Conservation (phyloP, 2,797 vertebrate genomes). For the Spinus olivaceus region DNA sequence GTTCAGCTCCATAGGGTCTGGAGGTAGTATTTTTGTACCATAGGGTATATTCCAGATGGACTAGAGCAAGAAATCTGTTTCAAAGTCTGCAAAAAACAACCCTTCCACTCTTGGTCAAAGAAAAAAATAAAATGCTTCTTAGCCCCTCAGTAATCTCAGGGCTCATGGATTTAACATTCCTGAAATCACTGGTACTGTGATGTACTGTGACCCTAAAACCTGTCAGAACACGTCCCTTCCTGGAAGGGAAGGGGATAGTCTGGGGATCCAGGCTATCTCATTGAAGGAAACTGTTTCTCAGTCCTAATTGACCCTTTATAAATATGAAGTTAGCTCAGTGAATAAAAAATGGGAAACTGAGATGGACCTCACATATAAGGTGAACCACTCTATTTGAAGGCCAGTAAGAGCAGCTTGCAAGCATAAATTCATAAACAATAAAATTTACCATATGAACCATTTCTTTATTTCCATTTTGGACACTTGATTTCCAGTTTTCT, state of each 20-base stretch:
- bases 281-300: conserved; percentile 89
- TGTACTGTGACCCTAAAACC: conserved; percentile 90
- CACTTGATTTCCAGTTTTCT: not conserved
- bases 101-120: conserved; percentile 89
- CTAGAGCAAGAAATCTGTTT: conserved; percentile 92
- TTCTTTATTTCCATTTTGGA: not conserved
- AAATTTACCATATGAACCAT: not conserved
- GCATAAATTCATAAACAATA: not conserved
- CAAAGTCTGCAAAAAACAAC: conserved; percentile 90
- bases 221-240: conserved; percentile 92
- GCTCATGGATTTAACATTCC: conserved; percentile 87
- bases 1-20: conserved; percentile 86
- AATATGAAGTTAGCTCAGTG: conserved; percentile 82
- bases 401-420: not conserved
- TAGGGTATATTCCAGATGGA: conserved; percentile 86
- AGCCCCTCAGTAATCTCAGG: conserved; percentile 85
- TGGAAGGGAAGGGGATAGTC: not conserved
- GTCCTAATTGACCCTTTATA: conserved; percentile 91
- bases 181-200: conserved; percentile 88
- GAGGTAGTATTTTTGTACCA: conserved; percentile 88
- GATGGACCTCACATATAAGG: conserved; percentile 37
- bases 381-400: conserved; percentile 56
- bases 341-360: conserved; percentile 79
- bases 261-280: conserved; percentile 87
- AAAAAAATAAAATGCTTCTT: conserved; percentile 88